phyloP scores from a whole-genome alignment of 2,797 vertebrate species.

The Urophycis tenuis region DNA sequence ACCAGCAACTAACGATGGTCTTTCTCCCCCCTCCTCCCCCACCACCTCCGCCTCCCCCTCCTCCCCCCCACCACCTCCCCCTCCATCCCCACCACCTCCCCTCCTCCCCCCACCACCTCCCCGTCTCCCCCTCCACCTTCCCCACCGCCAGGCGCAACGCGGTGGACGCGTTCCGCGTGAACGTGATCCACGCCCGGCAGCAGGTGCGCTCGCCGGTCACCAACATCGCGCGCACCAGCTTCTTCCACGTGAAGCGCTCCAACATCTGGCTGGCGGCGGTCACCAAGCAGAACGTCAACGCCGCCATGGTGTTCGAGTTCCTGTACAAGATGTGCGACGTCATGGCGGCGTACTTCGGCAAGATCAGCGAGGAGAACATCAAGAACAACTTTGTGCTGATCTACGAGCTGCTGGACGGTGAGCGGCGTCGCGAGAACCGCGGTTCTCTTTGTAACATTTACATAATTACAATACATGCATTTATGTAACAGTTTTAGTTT shows the following conservation, averaged over 20 bases:
- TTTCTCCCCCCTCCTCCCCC: background rate
- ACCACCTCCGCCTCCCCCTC: background rate
- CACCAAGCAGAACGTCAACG: conserved; percentile 99
- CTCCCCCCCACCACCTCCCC: background rate
- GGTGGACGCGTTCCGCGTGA: conserved; percentile 97
- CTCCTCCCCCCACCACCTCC: background rate
- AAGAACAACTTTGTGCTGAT: conserved; percentile 99
- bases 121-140: background rate
- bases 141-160: conserved; percentile 81
- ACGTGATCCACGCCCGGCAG: conserved; percentile 97
- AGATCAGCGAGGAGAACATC: conserved; percentile 99
- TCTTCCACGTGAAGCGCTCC: conserved; percentile 98
- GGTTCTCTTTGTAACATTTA: no score
- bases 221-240: conserved; percentile 98
- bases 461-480: no score
- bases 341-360: conserved; percentile 98
- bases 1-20: background rate
- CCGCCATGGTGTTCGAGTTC: conserved; percentile 99
- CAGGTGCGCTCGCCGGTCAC: conserved; percentile 98
- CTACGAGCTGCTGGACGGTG: conserved; percentile 97
- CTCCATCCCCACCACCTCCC: background rate
- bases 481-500: no score
- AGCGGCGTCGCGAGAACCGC: no score
- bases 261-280: conserved; percentile 99
- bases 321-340: conserved; percentile 99